Percentiles rank a stretch among this genome's conserved stretches.
Conservation (phyloP, 2,797 vertebrate genomes). For the Pteronotus mesoamericanus region DNA sequence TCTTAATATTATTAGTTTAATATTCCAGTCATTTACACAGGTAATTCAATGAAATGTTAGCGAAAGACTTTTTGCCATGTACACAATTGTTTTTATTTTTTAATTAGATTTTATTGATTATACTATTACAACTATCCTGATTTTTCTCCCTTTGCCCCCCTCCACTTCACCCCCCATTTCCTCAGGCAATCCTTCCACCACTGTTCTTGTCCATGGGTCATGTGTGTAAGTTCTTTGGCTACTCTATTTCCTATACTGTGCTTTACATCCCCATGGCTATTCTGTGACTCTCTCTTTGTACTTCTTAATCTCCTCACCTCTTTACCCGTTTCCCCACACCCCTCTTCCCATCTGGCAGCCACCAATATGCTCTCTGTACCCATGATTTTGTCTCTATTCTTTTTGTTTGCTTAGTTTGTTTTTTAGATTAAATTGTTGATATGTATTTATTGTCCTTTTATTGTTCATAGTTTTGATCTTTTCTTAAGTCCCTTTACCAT, state of each 20-base stretch:
- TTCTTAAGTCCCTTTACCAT: background rate
- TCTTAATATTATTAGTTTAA: slow-evolving; percentile 24
- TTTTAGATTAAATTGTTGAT: background rate
- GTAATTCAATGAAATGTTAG: background rate
- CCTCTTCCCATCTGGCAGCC: background rate
- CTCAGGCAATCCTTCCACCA: background rate
- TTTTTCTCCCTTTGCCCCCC: background rate
- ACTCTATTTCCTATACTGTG: background rate
- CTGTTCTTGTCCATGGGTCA: background rate
- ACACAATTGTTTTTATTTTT: background rate
- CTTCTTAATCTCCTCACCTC: background rate
- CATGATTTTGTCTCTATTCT: background rate
- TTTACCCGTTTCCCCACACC: background rate
- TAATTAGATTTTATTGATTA: background rate
- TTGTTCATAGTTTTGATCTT: background rate
- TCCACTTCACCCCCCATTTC: background rate
- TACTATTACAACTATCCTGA: background rate
- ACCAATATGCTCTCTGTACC: background rate
- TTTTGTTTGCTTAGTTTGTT: background rate
- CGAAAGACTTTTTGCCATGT: background rate
- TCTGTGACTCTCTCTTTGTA: background rate
- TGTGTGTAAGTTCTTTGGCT: background rate
- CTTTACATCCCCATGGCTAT: background rate
- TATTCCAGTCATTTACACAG: background rate
- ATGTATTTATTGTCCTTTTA: background rate